Conservation (phyloP, 2,113 vertebrate species). For the Brienomyrus brachyistius region DNA sequence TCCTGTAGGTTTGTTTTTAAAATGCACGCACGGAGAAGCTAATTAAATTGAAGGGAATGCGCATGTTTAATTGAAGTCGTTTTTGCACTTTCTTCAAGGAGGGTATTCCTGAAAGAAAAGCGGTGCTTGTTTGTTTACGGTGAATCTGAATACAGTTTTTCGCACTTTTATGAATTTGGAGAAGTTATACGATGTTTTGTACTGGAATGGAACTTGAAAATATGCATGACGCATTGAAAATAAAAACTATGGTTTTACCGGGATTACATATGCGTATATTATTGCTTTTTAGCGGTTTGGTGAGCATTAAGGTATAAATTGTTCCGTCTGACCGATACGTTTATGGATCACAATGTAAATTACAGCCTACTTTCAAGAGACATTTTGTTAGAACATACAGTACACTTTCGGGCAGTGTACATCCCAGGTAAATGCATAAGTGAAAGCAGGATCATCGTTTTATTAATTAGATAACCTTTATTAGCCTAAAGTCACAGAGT, state of each 20-base stretch:
- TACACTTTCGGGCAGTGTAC: background rate
- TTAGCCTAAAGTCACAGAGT: background rate
- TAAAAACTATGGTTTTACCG: conserved; percentile 25
- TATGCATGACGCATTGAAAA: conserved; percentile 52
- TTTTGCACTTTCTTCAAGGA: conserved; percentile 19
- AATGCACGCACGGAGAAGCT: conserved; percentile 10
- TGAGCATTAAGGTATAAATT: background rate
- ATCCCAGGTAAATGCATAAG: background rate
- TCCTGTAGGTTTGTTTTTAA: background rate
- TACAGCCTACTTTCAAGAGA: background rate
- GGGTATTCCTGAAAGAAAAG: conserved; percentile 28
- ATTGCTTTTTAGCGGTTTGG: background rate
- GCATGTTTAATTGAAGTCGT: conserved; percentile 20
- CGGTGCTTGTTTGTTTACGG: conserved; percentile 47
- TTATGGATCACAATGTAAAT: background rate
- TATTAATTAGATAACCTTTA: background rate
- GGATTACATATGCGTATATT: background rate
- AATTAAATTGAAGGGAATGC: background rate
- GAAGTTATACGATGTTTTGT: conserved; percentile 67
- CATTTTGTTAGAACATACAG: background rate
- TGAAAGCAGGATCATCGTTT: background rate
- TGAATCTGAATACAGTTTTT: conserved; percentile 49
- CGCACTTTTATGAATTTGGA: conserved; percentile 57
- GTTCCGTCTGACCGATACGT: background rate
- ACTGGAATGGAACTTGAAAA: conserved; percentile 47